Base-by-base conservation (phyloP, 2,113 vertebrate species). In the Oryzias javanicus region DNA sequence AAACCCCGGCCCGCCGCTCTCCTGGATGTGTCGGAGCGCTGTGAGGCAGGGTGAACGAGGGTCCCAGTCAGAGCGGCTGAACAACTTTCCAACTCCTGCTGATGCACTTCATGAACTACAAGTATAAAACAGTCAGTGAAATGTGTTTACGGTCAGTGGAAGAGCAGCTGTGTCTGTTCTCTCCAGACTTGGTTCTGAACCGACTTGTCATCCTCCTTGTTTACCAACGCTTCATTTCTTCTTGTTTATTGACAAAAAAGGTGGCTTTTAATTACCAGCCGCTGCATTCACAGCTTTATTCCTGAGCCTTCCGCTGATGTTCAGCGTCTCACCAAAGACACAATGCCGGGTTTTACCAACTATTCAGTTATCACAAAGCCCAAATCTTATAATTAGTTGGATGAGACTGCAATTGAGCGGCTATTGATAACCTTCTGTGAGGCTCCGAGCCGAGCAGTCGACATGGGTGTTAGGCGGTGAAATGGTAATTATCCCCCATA, bases 311-410 rank as follows among this genome's bases (percentile, higher is more conserved):
- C 18, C 77, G 55, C 71, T 69, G 64, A 76, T 81, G 83, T 74
- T 72, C 70, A 40, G 56, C 46, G 15, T 65, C 67, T 60, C 64
- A 46, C 49, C 73, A 50, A 14, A 63, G 67, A 63, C 70, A 74
- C 76, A 86, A 86, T 76, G 60, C 67, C 61, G 75, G 68, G 83
- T 83, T 79, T 66, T 62, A 71, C 73, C 51, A 86, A 74, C 83
- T 42, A 61, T 80, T 82, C 81, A 71, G 66, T 84, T 86, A 88
- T 87, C 81, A 78, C 77, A 81, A 77, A 86, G 70, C 76, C 74
- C 68, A 78, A 83, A 89, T 90, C 49, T 73, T 84, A 89, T 90
- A 87, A 88, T 90, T 90, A 82, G 80, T 60, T 72, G 78, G 84
- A 88, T 76, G 77, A 85, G 79, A 35, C 84, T 82, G 83, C 77